Evolutionary conservation across 2,113 vertebrate species (phyloP), one percentile per base, ranked within the genome.

Genomic region (Dicentrarchus labrax): DNA sequence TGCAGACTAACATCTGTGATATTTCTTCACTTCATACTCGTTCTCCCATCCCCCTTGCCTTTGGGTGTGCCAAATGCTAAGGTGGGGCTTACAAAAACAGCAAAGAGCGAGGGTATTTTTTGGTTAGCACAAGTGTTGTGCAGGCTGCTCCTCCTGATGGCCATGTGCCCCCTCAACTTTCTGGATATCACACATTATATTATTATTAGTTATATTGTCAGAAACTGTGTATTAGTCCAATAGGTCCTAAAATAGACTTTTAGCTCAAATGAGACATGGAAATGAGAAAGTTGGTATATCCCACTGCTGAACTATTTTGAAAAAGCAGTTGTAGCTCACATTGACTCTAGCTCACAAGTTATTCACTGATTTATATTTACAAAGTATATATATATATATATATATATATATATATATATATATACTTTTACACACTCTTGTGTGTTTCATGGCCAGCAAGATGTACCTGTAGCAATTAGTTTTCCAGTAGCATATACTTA

Each of bases 1-100:
- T 83, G 93, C 89, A 86, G 71, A 76, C 91, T 41, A 94, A 88
- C 91, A 94, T 92, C 92, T 95, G 92, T 89, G 94, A 92, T 82
- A 86, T 83, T 91, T 92, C 82, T 94, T 87, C 64, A 85, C 81
- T 80, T 80, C 71, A 62, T 72, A 45, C 81, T 82, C 64, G 6
- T 64, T 62, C 85, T 75, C 90, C 89, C 91, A 79, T 67, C 85
- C 85, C 85, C 85, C 91, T 36, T 17, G 57, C 57, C 79, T 48
- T 87, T 69, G 76, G 73, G 36, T 89, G 85, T 85, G 90, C 82
- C 87, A 90, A 93, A 92, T 82, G 92, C 83, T 83, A 80, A 92
- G 91, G 92, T 92, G 84, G 85, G 83, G 93, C 91, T 86, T 91
- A 84, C 43, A 85, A 88, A 93, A 90, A 93, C 90, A 92, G 79